Conservation (phyloP, 2,888 invertebrate species). For the Eledone cirrhosa region DNA sequence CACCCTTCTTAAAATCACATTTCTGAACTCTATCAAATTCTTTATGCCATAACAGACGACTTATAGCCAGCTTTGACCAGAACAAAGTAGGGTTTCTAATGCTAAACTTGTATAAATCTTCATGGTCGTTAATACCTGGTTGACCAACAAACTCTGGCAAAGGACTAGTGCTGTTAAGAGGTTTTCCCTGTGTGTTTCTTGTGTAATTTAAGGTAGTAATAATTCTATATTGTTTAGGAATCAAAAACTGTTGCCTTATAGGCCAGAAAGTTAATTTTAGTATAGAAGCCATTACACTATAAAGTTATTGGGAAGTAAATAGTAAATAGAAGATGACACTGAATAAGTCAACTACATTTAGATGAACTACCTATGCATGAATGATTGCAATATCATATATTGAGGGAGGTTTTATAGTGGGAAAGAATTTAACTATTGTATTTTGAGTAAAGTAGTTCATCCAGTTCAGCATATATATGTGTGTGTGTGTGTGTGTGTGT, state of each 20-base stretch:
- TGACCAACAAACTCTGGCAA: constrained; percentile 59
- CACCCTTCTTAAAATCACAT: constrained; percentile 59
- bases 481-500: background rate
- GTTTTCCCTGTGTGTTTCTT: background rate
- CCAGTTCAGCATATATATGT: background rate
- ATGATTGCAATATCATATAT: no score
- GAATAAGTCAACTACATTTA: no score
- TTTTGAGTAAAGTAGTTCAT: background rate
- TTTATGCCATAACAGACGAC: constrained; percentile 61
- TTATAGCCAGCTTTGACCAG: constrained; percentile 65
- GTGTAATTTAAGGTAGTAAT: no score
- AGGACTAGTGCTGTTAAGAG: background rate
- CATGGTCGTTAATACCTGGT: constrained; percentile 49
- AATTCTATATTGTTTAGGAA: no score
- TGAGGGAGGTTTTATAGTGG: no score
- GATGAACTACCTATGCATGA: no score
- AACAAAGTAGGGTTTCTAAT: constrained; percentile 62
- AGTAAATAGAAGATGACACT: no score
- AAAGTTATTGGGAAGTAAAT: no score
- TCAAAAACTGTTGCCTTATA: no score
- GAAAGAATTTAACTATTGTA: no score
- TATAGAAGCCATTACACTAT: no score
- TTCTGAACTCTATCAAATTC: constrained; percentile 61
- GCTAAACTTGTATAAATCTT: constrained; percentile 62
- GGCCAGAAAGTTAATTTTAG: no score